A percentile compares a stretch with the other conserved stretches of the same genome.
Conservation (phyloP, 2,888 invertebrate species). For the Oithona nana region DNA sequence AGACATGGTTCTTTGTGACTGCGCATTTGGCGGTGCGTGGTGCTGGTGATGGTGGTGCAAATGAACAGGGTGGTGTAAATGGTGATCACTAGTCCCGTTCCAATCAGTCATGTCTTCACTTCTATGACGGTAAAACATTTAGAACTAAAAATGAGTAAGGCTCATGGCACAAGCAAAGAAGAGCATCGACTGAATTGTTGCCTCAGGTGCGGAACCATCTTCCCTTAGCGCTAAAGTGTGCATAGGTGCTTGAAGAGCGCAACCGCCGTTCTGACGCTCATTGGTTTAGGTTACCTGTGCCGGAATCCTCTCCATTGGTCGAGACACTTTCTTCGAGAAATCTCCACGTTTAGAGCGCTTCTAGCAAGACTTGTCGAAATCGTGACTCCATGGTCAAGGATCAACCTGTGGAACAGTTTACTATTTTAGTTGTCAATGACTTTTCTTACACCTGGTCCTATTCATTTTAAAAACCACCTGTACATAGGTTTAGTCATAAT, state of each 20-base stretch:
- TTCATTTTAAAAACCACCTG: too few species aligned
- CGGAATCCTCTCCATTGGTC: not conserved
- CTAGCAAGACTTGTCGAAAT: too few species aligned
- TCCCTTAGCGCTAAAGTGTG: not conserved
- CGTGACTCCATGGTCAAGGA: too few species aligned
- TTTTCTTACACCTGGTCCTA: too few species aligned
- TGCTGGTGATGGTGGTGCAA: not conserved
- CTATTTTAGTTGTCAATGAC: too few species aligned
- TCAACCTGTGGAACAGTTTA: too few species aligned
- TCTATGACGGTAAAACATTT: not conserved
- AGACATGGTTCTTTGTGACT: not conserved
- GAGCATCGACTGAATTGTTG: too few species aligned
- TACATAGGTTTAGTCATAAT: too few species aligned
- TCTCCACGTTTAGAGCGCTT: too few species aligned
- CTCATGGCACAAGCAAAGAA: not conserved
- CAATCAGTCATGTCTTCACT: not conserved
- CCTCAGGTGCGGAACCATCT: not conserved
- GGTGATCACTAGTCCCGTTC: not conserved
- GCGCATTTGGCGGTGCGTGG: not conserved
- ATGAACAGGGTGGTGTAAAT: not conserved
- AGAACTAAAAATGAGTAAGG: not conserved
- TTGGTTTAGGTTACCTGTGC: not conserved
- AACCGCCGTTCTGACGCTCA: not conserved
- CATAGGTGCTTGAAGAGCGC: too few species aligned
- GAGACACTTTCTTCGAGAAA: too few species aligned